Conservation (phyloP, 2,888 invertebrate genomes). For the Baccha elongata region DNA sequence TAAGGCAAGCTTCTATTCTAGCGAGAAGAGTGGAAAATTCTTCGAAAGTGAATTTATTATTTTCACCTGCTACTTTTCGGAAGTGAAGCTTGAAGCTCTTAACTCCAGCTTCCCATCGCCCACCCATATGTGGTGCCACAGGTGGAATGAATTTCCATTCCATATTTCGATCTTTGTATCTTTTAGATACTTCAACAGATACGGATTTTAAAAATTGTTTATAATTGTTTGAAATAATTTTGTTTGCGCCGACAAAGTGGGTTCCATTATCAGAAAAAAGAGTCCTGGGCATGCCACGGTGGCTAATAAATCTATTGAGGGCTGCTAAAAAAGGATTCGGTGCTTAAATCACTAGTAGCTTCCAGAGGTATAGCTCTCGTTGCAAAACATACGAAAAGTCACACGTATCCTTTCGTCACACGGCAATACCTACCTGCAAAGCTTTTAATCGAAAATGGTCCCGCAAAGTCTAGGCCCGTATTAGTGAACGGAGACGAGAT, state of each 20-base stretch:
- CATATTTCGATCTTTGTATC: no score
- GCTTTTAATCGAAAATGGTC: constrained; percentile 21
- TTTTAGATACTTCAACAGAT: not conserved
- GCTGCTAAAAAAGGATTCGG: constrained; percentile 22
- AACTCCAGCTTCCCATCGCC: no score
- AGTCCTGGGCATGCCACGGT: constrained; percentile 27
- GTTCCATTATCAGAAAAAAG: constrained; percentile 42
- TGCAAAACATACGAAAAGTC: constrained; percentile 28
- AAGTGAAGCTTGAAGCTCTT: no score
- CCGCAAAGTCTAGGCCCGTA: constrained; percentile 10
- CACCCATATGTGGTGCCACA: not conserved
- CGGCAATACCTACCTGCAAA: constrained; percentile 25
- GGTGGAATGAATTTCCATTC: no score
- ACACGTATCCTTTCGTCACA: constrained; percentile 22
- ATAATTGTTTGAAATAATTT: no score
- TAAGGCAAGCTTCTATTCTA: constrained; percentile 2
- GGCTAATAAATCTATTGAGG: constrained; percentile 21
- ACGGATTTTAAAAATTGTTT: constrained; percentile 1
- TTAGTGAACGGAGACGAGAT: constrained; percentile 6
- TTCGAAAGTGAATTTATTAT: not conserved
- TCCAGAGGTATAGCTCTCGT: constrained; percentile 37
- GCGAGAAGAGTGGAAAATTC: no score
- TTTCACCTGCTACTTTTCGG: not conserved
- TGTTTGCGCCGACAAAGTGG: constrained; percentile 43
- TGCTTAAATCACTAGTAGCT: constrained; percentile 33